Conservation (phyloP, 2,888 invertebrate species). For the Pimpla rufipes region DNA sequence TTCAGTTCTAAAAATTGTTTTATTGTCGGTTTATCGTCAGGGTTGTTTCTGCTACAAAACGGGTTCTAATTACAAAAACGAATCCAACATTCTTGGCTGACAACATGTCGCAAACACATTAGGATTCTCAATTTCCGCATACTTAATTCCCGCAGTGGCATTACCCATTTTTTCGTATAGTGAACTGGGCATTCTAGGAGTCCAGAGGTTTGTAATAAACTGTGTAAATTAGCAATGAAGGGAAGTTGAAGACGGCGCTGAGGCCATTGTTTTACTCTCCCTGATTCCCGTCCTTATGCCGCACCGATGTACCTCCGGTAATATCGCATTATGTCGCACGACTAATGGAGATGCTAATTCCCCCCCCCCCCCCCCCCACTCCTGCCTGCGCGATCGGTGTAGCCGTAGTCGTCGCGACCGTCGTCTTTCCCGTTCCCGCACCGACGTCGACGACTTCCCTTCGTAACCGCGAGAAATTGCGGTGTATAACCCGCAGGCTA, state of each 20-base stretch:
- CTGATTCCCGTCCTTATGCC: constrained; percentile 53
- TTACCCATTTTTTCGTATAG: constrained; percentile 16
- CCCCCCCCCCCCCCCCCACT: constrained; percentile 77
- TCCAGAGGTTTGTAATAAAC: constrained; percentile 63
- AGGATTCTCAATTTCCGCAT: too few species aligned
- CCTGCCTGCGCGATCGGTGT: constrained; percentile 52
- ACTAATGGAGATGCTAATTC: constrained; percentile 84
- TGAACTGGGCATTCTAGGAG: constrained; percentile 35
- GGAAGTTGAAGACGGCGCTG: constrained; percentile 33
- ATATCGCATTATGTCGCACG: constrained; percentile 81
- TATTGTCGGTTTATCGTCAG: too few species aligned
- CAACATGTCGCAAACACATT: too few species aligned
- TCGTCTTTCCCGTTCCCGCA: constrained; percentile 68
- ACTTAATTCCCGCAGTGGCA: constrained; percentile 50
- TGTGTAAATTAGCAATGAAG: constrained; percentile 57
- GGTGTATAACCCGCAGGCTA: constrained; percentile 38
- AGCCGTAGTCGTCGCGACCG: constrained; percentile 66
- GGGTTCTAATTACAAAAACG: too few species aligned
- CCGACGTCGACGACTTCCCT: constrained; percentile 72
- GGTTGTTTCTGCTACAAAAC: too few species aligned
- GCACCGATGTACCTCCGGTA: constrained; percentile 75
- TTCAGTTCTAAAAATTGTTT: too few species aligned
- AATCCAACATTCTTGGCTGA: too few species aligned
- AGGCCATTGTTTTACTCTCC: constrained; percentile 75
- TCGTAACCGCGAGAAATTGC: constrained; percentile 46